Evolutionary conservation across 2,888 invertebrate species (phyloP), one percentile per base, ranked within the genome.

Genomic region (Xylota sylvarum): DNA sequence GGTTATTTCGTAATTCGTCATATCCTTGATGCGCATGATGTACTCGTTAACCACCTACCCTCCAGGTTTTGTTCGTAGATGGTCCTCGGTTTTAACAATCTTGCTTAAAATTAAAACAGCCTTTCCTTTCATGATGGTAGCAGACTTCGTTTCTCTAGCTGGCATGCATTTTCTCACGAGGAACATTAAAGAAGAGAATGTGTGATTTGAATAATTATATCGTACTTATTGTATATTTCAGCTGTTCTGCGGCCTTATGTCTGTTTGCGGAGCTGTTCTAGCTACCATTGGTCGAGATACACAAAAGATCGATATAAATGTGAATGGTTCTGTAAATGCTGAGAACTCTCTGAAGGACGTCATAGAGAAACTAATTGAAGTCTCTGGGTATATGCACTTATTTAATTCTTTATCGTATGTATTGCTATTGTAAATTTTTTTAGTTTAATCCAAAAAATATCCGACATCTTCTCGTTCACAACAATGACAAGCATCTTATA

Each of bases 391-490:
- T 50, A 10, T 50, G 2, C 17, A 17, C 17, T 7, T 7, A 7
- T 17, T 3, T 0, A 46, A 4, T 9, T 2, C 7, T 4, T 50
- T 50, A 12, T 23, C 12, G 10, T 37, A 9, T 37, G 7, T 10
- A 9, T 10, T 30, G 0, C 5, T 4, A 5, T 12, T 12, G 40
- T 4, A 3, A 46, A 7, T 7, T 2, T 14, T 27, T 40, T 19
- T 9, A 62, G 62, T 35, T 43, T 62, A 30, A 62, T 50, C 6
- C 10, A 30, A 6, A 14, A 9, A 46, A n/a, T 62, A n/a, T 35
- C 23, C n/a, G 62, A 62, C 14, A 30, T 46, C 7, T 62, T 62
- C 30, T 62, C 62, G 2, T 12, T 46, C 10, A 30, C 62, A 62
- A 62, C 62, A 5, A 40, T 46, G 30, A 43, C 43, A 27, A 35